These are phyloP conservation scores for Drosophila pectinifera DNA, from an alignment of 1,140 invertebrate species.

Conservation along the genomic window DNA sequence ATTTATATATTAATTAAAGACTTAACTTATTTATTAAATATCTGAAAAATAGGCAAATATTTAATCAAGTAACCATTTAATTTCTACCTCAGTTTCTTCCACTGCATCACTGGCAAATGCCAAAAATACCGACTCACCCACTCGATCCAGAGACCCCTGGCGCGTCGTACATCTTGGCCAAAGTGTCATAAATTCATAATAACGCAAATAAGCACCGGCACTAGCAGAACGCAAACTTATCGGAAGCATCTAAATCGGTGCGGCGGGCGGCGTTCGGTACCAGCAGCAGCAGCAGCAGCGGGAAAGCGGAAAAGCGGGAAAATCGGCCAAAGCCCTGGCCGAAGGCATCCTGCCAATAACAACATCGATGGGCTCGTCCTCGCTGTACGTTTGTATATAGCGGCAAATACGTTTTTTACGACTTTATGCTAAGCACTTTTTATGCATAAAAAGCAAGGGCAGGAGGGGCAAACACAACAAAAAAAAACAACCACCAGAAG, in stretches of 20 bases:
- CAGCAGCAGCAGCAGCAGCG: too few species aligned
- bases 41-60: too few species aligned
- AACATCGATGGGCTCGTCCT: slow-evolving; percentile 55
- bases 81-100: neutral
- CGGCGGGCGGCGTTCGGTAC: slow-evolving; percentile 32
- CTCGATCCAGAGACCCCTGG: slow-evolving; percentile 18
- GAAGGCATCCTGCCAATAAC: slow-evolving; percentile 74
- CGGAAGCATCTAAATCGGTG: slow-evolving; percentile 70
- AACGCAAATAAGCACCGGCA: slow-evolving; percentile 80
- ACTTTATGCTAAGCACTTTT: slow-evolving; percentile 83
- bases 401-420: slow-evolving; percentile 83
- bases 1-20: too few species aligned
- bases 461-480: slow-evolving; percentile 16
- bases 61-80: neutral
- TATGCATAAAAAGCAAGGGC: slow-evolving; percentile 79
- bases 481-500: slow-evolving; percentile 64
- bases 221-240: slow-evolving; percentile 62
- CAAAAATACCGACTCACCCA: slow-evolving; percentile 31
- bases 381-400: slow-evolving; percentile 40
- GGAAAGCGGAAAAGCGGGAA: too few species aligned
- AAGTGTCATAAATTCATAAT: slow-evolving; percentile 84
- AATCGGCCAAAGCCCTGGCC: slow-evolving; percentile 36
- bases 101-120: neutral
- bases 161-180: slow-evolving; percentile 51
- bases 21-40: neutral